These are phyloP conservation scores for Aleiodes testaceus DNA, from an alignment of 2,888 invertebrate species.

Conservation along the genomic window DNA sequence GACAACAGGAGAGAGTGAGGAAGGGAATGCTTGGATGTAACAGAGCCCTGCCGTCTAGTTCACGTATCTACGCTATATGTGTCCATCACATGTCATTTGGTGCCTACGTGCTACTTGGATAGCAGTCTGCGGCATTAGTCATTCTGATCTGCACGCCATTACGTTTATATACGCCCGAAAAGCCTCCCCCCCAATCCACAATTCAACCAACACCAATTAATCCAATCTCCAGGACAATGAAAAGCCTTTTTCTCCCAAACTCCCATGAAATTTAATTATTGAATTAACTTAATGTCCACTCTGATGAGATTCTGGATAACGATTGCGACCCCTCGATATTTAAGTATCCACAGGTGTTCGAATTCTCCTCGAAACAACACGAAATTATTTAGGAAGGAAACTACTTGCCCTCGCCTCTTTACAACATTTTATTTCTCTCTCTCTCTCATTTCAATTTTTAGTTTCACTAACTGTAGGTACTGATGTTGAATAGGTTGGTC, in stretches of 20 bases:
- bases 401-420: no score
- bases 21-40: neutral
- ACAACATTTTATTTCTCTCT: no score
- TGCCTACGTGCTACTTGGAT: conserved; percentile 48
- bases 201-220: neutral
- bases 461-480: no score
- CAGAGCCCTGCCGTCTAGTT: conserved; percentile 21
- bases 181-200: neutral
- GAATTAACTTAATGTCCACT: neutral
- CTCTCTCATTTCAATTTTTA: no score
- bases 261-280: neutral
- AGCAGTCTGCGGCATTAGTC: conserved; percentile 35
- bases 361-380: no score
- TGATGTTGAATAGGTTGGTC: no score
- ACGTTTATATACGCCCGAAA: conserved; percentile 30
- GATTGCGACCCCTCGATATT: neutral
- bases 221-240: neutral
- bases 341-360: no score
- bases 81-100: conserved; percentile 57
- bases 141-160: conserved; percentile 33
- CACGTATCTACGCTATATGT: conserved; percentile 43
- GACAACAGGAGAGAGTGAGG: no score
- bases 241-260: neutral
- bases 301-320: neutral
- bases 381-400: no score